Conservation (phyloP, 2,888 invertebrate species). For the Drosophila heteroneura region DNA sequence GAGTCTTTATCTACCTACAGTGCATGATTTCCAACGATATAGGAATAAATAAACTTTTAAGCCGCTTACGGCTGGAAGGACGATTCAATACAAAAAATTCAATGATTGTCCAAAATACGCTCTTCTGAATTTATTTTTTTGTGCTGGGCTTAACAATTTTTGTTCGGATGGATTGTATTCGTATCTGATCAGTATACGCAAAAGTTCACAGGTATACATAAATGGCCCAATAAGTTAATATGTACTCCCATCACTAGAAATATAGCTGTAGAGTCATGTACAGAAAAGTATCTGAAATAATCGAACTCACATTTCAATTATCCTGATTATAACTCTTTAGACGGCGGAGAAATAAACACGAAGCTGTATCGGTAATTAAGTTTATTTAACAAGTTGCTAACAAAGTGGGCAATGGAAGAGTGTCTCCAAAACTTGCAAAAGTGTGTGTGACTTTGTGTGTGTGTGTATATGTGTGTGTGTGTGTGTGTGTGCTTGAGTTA, state of each 20-base stretch:
- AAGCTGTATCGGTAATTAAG: background rate
- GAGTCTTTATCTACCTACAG: background rate
- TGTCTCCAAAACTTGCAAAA: background rate
- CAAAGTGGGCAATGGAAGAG: background rate
- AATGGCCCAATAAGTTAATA: background rate
- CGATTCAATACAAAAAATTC: background rate
- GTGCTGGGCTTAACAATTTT: background rate
- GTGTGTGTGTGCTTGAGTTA: conserved; percentile 7
- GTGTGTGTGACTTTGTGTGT: background rate
- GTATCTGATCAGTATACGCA: background rate
- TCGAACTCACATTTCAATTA: background rate
- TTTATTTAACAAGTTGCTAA: conserved; percentile 1
- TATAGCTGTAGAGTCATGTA: background rate
- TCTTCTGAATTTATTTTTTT: background rate
- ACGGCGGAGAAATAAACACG: background rate
- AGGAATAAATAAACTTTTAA: background rate
- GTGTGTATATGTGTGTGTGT: conserved; percentile 8
- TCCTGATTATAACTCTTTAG: background rate
- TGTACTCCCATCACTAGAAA: background rate
- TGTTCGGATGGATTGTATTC: background rate
- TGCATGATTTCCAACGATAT: background rate
- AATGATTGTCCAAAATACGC: background rate
- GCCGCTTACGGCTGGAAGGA: background rate
- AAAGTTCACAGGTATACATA: background rate
- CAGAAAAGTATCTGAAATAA: background rate